These are phyloP conservation scores for Pseudomyrmex flavicornis DNA, from an alignment of 1,140 invertebrate species.

Conservation along the genomic window DNA sequence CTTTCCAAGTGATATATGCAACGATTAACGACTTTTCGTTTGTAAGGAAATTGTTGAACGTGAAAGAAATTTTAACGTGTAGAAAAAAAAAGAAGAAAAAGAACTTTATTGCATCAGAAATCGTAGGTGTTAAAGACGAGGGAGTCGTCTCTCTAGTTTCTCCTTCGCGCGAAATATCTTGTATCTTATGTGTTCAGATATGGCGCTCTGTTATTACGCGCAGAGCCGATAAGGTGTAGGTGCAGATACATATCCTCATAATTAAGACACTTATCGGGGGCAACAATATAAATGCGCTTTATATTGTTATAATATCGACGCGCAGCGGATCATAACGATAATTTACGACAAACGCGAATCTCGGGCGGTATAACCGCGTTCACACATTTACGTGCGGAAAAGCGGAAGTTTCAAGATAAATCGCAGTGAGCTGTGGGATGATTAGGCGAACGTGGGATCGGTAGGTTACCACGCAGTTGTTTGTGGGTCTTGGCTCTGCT, in stretches of 20 bases:
- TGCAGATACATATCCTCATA: conserved; percentile 49
- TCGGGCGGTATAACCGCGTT: not conserved
- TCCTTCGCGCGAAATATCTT: not conserved
- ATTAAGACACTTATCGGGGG: conserved; percentile 44
- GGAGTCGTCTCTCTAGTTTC: not conserved
- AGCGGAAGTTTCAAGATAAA: conserved; percentile 60
- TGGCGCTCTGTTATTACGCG: not conserved
- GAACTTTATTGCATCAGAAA: too few species aligned
- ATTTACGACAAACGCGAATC: conserved; percentile 19
- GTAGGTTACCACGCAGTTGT: conserved; percentile 46
- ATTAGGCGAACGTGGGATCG: conserved; percentile 63
- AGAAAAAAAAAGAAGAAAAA: too few species aligned
- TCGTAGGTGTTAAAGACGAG: too few species aligned
- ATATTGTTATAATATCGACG: not conserved
- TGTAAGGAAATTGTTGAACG: conserved; percentile 6
- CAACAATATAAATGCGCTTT: conserved; percentile 22
- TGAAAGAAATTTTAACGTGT: not conserved
- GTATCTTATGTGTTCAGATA: conserved; percentile 30
- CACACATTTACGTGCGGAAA: not conserved
- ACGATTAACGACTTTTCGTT: not conserved
- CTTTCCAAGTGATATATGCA: conserved; percentile 13
- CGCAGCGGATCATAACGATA: conserved; percentile 23
- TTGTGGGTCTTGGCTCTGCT: conserved; percentile 63
- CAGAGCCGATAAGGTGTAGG: not conserved
- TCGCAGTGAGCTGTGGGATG: conserved; percentile 61